Base-by-base conservation (phyloP, 2,888 invertebrate genomes). In the Cheilosia vernalis region DNA sequence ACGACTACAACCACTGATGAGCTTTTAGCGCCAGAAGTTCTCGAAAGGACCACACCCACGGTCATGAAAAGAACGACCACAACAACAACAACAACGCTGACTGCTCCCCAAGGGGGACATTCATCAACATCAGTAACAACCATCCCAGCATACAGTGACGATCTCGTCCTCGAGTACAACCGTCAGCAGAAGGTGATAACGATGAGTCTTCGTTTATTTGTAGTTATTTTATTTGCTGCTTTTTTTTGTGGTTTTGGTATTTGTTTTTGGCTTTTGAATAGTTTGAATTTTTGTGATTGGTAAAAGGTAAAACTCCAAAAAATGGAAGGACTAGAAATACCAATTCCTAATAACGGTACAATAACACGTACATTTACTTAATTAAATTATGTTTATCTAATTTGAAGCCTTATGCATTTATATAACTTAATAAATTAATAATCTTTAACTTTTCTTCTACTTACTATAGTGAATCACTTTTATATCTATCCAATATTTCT, bases 171-270 rank as follows among this genome's bases (percentile, higher is more conserved):
- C 24, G 77, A 77, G 80, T 86, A 85, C 82, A 88, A 88, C 72
- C 89, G 90, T 87, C 89, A 89, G 89, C 90, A 91, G 91, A 91
- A 91, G 92, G 91, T 91, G 91, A 91, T 91, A 89, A 90, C 90
- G 89, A 89, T 91, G 89, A 91, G 90, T 89, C 89, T 90, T 88
- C 91, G 90, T 90, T 89, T 89, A 87, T 90, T 91, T 89, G 84
- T 91, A 89, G 88, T 89, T 89, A 87, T 91, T 89, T 88, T 91
- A 88, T 89, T 90, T 90, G 89, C 89, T 89, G 91, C 90, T 91
- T 91, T 90, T 91, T 88, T 91, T 88, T 91, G 91, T 91, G 91
- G 91, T 91, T 91, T 91, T 89, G 91, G 91, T 91, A 89, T 91
- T 89, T 91, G 91, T 91, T 90, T 90, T 89, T 91, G 91, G 91